These are phyloP conservation scores for Pristionchus arcanus DNA, from an alignment of 2,888 invertebrate species.

Conservation along the genomic window DNA sequence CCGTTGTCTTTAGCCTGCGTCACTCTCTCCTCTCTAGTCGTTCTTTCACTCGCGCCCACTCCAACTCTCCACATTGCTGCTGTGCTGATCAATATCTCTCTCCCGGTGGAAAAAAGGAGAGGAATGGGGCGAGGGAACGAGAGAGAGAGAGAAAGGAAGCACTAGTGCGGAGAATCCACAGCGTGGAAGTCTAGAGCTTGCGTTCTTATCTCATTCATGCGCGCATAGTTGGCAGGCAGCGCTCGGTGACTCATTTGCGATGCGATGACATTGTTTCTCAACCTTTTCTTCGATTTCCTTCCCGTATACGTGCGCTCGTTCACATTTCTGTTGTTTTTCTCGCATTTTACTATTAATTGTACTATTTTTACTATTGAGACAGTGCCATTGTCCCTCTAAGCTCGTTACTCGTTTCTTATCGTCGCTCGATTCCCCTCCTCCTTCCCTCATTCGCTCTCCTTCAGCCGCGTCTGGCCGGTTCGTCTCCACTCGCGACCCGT, in stretches of 20 bases:
- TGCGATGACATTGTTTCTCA: neutral
- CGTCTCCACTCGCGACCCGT: constrained; percentile 17
- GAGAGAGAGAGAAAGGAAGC: constrained; percentile 36
- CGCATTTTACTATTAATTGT: neutral
- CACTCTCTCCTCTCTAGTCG: constrained; percentile 35
- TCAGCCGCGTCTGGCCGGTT: constrained; percentile 18
- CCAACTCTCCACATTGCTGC: constrained; percentile 38
- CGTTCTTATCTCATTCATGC: neutral
- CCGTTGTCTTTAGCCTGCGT: neutral
- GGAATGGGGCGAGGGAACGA: neutral
- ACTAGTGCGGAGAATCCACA: constrained; percentile 29
- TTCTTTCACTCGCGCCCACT: constrained; percentile 33
- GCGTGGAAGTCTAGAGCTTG: neutral
- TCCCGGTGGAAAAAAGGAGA: neutral
- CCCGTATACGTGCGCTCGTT: neutral
- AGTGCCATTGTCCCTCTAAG: neutral
- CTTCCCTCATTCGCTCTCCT: neutral
- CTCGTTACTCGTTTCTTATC: neutral
- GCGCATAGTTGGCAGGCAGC: neutral
- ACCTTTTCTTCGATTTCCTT: constrained; percentile 5
- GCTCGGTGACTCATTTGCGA: neutral
- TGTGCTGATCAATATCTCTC: constrained; percentile 48
- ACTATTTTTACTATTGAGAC: neutral
- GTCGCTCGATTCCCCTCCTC: neutral
- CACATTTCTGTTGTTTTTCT: neutral